Evolutionary conservation across 1,140 invertebrate species (phyloP).

Genomic region (Gyrodactylus salaris): DNA sequence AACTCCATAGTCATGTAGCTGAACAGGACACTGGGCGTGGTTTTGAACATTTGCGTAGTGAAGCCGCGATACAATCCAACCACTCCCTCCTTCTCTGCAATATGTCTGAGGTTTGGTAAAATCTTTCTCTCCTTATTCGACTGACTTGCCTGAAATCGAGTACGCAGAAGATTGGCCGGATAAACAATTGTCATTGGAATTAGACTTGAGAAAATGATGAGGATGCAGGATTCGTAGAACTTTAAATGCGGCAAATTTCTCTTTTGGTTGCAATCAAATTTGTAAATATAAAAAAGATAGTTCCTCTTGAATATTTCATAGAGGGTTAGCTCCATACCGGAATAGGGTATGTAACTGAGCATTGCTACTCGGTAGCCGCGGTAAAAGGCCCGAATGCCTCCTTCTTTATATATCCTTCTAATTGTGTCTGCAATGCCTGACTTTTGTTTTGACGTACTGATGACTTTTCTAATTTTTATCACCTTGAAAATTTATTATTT

Average conservation of each 20-base stretch:
- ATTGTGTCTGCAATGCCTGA: constrained; percentile 50
- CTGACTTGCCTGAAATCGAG: not conserved
- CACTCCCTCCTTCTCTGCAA: not conserved
- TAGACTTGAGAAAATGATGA: not conserved
- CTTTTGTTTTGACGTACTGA: constrained; percentile 71
- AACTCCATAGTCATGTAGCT: not conserved
- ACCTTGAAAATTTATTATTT: constrained; percentile 19
- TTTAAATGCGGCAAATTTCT: not conserved
- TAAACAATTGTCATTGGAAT: not conserved
- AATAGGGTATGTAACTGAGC: constrained; percentile 84
- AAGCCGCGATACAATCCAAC: not conserved
- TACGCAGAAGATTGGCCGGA: not conserved
- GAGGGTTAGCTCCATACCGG: constrained; percentile 82
- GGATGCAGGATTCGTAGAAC: not conserved
- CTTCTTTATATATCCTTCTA: constrained; percentile 45
- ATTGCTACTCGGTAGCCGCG: constrained; percentile 51
- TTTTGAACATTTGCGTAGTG: not conserved
- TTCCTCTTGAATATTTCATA: constrained; percentile 35
- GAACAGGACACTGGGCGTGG: not conserved
- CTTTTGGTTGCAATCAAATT: not conserved
- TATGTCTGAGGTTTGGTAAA: not conserved
- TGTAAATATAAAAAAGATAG: not conserved
- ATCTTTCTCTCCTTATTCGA: not conserved
- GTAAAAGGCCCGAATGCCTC: constrained; percentile 58
- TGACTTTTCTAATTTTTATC: constrained; percentile 67